A percentile compares a stretch with the other conserved stretches of the same genome.
Evolutionary conservation across 1,140 invertebrate genomes (phyloP).

Genomic region (Musca vetustissima): DNA sequence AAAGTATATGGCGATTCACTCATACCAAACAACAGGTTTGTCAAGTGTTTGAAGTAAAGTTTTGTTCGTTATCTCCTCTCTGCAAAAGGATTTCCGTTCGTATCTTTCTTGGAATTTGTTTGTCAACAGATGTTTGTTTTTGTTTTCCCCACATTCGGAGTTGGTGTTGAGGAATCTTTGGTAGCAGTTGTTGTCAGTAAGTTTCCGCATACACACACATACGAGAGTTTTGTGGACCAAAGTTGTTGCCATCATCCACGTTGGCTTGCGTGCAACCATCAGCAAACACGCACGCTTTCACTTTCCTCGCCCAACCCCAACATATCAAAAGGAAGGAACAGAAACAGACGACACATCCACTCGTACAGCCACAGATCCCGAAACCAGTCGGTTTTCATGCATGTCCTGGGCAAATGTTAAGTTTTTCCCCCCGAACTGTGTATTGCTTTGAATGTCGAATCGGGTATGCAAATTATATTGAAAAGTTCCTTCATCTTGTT

Average conservation of each 20-base stretch:
- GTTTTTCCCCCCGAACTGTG: background rate
- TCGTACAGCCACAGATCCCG: background rate
- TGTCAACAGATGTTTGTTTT: constrained; percentile 23
- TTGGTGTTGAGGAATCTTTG: background rate
- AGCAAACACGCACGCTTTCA: too few relatives aligned
- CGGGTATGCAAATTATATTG: constrained; percentile 24
- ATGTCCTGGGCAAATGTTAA: constrained; percentile 12
- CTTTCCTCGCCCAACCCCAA: too few relatives aligned
- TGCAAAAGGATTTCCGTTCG: constrained; percentile 23
- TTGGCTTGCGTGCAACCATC: background rate
- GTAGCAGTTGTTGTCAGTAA: background rate
- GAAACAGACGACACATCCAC: background rate
- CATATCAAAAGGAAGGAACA: too few relatives aligned
- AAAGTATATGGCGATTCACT: too few relatives aligned
- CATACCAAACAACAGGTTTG: too few relatives aligned
- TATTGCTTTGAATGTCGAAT: background rate
- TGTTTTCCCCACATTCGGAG: too few relatives aligned
- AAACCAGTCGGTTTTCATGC: constrained; percentile 3
- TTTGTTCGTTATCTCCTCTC: constrained; percentile 14
- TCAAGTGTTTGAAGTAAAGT: too few relatives aligned
- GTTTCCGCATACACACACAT: background rate
- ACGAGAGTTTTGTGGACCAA: background rate
- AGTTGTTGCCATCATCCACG: constrained; percentile 8
- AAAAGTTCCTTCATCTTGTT: background rate
- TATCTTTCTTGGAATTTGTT: constrained; percentile 1